phyloP scores from a whole-genome alignment of 2,113 vertebrate genomes.

The Urocynchramus pylzowi region DNA sequence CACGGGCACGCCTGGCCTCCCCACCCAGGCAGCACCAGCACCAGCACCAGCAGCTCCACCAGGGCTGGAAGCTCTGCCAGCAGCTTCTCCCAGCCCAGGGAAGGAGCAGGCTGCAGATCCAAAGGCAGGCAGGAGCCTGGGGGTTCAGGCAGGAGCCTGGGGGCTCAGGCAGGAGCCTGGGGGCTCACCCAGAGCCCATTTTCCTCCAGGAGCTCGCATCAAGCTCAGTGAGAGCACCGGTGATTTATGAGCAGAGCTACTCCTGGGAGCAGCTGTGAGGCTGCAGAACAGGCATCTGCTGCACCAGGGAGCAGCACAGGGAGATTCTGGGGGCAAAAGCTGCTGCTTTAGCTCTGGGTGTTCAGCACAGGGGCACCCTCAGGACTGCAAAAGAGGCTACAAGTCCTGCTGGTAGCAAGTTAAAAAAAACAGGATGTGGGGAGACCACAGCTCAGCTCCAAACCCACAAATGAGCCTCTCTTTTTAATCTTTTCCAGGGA shows the following conservation, averaged over 20 bases:
- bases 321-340: neutral
- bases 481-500: neutral
- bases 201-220: neutral
- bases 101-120: rapidly evolving
- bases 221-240: neutral
- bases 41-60: neutral
- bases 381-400: neutral
- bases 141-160: neutral
- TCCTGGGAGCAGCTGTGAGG: neutral
- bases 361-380: neutral
- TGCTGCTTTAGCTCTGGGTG: neutral
- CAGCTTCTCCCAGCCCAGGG: neutral
- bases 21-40: rapidly evolving
- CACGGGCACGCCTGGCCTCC: neutral
- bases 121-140: neutral
- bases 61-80: neutral
- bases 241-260: neutral
- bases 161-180: neutral
- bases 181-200: neutral
- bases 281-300: neutral
- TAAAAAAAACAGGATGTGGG: neutral
- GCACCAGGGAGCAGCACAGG: neutral
- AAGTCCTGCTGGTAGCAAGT: neutral
- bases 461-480: neutral
- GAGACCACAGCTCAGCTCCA: neutral